Base-by-base conservation (phyloP, 2,888 invertebrate species). In the Lasius fuliginosus region DNA sequence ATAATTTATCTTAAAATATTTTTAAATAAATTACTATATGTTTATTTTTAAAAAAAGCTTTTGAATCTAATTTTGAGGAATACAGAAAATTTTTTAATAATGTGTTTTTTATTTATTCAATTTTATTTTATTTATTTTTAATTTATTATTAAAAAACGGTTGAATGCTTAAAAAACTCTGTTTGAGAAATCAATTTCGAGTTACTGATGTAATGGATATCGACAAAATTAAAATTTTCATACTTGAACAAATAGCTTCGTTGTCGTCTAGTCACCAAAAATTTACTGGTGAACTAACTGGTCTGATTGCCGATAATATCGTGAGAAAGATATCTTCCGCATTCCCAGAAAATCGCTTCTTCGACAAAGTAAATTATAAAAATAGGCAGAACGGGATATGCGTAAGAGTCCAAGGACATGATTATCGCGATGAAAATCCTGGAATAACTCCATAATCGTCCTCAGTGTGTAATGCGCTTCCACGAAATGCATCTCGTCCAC, bases 241-340 rank as follows among this genome's bases (percentile, higher is more conserved):
- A 83, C 76, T 84, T 84, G 83, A 87, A 85, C 71, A 85, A 65
- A 53, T 23, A 64, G 8, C 27, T 65, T 65, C 18, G 11, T 33
- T 18, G 46, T 4, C 12, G 11, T 12, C 23, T 18, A 30, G 12
- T 23, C 62, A 1, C 1, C 12, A 86, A 40, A 60, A 23, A 18
- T 40, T 56, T 12, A 9, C 40, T 27, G 11, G 18, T 9, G 3
- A n/a, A 56, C 15, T 8, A 49, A 12, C 8, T n/a, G 42, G n/a
- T 42, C 6, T 40, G 8, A 46, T 49, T 33, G 12, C 3, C 15
- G 2, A 12, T 33, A n/a, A 46, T 8, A 8, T 36, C 3, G 9
- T 8, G 75, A 73, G 74, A 81, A 83, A 85, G 85, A 79, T 3
- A 73, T 71, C 83, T 89, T 90, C 89, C 91, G 90, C 90, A 65